Evolutionary conservation across 1,140 invertebrate species (phyloP).

Genomic region (Neodiprion pinetum): DNA sequence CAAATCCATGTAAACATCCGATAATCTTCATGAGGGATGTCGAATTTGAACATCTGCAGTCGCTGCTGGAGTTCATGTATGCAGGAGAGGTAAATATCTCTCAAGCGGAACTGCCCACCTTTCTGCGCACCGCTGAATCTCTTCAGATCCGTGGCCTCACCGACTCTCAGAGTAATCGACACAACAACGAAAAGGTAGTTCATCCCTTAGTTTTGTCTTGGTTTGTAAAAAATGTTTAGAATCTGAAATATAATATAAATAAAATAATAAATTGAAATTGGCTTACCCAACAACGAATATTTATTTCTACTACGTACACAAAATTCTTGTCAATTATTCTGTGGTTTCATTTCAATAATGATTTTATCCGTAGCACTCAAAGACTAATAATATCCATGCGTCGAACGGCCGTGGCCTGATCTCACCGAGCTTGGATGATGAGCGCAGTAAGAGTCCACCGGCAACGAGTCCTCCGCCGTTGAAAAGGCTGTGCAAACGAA

Average conservation of each 20-base stretch:
- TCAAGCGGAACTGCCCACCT: constrained; percentile 84
- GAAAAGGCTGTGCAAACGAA: constrained; percentile 63
- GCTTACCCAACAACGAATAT: background rate
- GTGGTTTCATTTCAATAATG: background rate
- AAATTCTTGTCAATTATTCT: background rate
- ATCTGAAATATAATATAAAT: background rate
- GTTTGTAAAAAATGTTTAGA: background rate
- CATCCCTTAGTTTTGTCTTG: constrained; percentile 24
- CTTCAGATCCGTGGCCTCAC: constrained; percentile 89
- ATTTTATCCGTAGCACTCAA: constrained; percentile 49
- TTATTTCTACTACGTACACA: background rate
- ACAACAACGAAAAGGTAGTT: constrained; percentile 60
- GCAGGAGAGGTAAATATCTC: constrained; percentile 90
- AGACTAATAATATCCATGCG: constrained; percentile 57
- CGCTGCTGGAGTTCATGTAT: constrained; percentile 85
- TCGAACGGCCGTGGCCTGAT: constrained; percentile 58
- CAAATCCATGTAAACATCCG: constrained; percentile 85
- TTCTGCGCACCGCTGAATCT: constrained; percentile 86
- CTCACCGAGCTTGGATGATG: constrained; percentile 60
- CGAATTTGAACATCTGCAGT: constrained; percentile 76
- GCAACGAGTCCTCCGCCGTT: constrained; percentile 59
- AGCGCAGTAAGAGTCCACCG: constrained; percentile 58
- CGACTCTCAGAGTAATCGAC: constrained; percentile 63
- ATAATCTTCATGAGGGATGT: constrained; percentile 87
- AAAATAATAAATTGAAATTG: background rate